phyloP scores from a whole-genome alignment of 2,797 vertebrate species.

The Eurystomus glaucurus region DNA sequence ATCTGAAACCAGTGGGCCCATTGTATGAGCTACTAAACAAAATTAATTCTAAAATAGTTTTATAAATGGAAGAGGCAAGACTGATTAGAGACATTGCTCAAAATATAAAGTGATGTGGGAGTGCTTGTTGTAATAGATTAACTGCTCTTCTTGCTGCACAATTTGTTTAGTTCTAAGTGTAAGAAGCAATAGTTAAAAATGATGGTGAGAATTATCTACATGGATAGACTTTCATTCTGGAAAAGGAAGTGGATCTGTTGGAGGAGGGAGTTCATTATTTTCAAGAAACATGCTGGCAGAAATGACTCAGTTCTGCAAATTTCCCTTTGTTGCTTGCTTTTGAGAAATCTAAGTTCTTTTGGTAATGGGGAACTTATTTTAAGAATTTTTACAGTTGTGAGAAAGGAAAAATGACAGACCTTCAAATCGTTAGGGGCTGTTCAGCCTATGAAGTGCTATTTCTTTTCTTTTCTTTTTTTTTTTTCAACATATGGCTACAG shows the following conservation, averaged over 20 bases:
- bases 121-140: not conserved
- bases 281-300: not conserved
- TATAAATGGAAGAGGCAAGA: not conserved
- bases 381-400: constrained; percentile 46
- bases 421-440: not conserved
- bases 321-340: not conserved
- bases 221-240: not conserved
- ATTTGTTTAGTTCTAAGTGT: not conserved
- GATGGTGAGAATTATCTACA: not conserved
- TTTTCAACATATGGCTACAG: constrained; percentile 53
- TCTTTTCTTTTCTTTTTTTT: too few relatives aligned
- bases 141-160: not conserved
- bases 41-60: not conserved
- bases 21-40: not conserved
- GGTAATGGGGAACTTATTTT: not conserved
- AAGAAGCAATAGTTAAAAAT: not conserved
- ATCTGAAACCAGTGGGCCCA: not conserved
- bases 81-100: not conserved
- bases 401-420: constrained; percentile 56
- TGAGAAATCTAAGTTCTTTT: not conserved
- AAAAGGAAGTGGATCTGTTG: not conserved
- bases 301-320: constrained; percentile 26
- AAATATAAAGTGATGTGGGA: not conserved
- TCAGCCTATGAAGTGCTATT: constrained; percentile 16
- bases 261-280: not conserved